A percentile compares a stretch with the other conserved stretches of the same genome.
Evolutionary conservation across 1,140 invertebrate genomes (phyloP).

Genomic region (Drosophila nikananu): DNA sequence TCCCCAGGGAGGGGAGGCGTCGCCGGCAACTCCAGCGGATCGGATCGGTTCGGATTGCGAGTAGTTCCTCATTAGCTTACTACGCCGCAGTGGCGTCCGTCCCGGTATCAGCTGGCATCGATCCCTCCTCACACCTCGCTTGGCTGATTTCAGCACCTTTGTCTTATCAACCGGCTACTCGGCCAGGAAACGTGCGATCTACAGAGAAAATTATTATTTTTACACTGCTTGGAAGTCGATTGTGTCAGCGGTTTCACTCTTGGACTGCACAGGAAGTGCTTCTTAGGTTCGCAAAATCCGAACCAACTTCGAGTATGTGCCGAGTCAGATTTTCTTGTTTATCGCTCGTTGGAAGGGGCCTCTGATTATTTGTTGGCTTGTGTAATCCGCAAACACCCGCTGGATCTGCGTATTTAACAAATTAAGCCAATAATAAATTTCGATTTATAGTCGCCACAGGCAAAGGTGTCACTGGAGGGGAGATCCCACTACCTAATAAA

Average conservation of each 20-base stretch:
- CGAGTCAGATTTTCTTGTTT: conserved; percentile 38
- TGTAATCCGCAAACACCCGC: conserved; percentile 35
- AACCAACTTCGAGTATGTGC: conserved; percentile 15
- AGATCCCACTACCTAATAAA: conserved; percentile 16
- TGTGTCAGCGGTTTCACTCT: conserved; percentile 14
- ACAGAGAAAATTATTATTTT: background rate
- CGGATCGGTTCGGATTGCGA: conserved; percentile 4
- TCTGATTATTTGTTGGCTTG: conserved; percentile 47
- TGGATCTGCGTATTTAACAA: conserved; percentile 47
- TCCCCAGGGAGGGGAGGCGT: conserved; percentile 1
- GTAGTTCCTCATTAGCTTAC: conserved; percentile 9
- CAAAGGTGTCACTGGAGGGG: conserved; percentile 29
- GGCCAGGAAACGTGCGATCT: conserved; percentile 6
- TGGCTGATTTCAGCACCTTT: conserved; percentile 47
- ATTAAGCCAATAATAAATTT: conserved; percentile 62
- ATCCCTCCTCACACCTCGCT: conserved; percentile 40
- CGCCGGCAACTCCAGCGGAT: conserved; percentile 15
- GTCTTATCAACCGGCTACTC: conserved; percentile 47
- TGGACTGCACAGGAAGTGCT: conserved; percentile 32
- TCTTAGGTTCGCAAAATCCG: conserved; percentile 20
- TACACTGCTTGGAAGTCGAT: background rate
- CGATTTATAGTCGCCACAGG: conserved; percentile 31
- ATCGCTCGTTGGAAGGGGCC: background rate
- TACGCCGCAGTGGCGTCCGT: conserved; percentile 11
- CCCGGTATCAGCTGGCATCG: conserved; percentile 17